phyloP scores from a whole-genome alignment of 2,888 invertebrate species.

The Harmothoe impar region DNA sequence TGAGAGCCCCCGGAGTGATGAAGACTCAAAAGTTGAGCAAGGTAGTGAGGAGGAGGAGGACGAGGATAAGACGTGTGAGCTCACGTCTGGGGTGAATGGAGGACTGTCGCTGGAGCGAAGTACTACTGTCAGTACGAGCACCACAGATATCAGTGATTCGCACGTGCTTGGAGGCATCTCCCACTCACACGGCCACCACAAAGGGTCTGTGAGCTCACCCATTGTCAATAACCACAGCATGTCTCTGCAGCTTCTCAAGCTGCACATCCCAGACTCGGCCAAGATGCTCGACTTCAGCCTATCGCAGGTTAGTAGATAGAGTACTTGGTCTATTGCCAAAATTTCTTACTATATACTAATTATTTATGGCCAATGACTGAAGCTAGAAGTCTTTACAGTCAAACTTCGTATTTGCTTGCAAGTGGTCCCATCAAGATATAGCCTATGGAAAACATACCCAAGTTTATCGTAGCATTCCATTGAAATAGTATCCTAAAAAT shows the following conservation, averaged over 20 bases:
- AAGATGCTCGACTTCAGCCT: conserved; percentile 25
- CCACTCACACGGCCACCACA: background rate
- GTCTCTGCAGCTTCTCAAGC: conserved; percentile 4
- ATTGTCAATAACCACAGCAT: conserved; percentile 21
- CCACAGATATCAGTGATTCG: conserved; percentile 81
- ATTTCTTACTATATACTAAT: too few relatives aligned
- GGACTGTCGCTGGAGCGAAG: background rate
- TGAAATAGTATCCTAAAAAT: too few relatives aligned
- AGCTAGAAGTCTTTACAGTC: too few relatives aligned
- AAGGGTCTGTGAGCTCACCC: conserved; percentile 6
- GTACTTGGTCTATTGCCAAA: too few relatives aligned
- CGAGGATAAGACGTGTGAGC: conserved; percentile 27
- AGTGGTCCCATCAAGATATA: too few relatives aligned
- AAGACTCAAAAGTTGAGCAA: background rate
- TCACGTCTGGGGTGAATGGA: background rate
- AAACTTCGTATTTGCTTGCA: too few relatives aligned
- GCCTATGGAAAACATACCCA: too few relatives aligned
- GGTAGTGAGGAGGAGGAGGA: background rate
- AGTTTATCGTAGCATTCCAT: too few relatives aligned
- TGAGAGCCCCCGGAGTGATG: background rate
- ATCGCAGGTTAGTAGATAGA: conserved; percentile 15
- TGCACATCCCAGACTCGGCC: conserved; percentile 55
- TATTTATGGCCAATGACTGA: too few relatives aligned
- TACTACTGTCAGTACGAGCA: conserved; percentile 81
- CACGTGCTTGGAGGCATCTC: conserved; percentile 68